Conservation (phyloP, 35 echinoderm and acorn worm genomes). For the Lytechinus pictus region DNA sequence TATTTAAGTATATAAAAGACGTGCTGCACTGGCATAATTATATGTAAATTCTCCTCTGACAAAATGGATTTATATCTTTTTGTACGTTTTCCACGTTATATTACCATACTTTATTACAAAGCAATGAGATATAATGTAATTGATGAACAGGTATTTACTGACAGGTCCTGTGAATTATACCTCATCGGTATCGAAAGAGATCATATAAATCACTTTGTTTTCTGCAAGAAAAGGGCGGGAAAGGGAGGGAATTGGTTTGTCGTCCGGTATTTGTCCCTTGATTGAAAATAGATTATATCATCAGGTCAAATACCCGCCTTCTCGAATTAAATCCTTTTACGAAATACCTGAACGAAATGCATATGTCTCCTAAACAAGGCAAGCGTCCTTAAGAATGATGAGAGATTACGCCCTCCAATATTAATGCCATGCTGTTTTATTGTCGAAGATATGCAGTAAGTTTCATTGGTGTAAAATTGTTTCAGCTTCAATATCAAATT, state of each 20-base stretch:
- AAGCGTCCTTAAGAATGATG: neutral
- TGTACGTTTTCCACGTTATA: neutral
- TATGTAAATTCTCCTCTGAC: neutral
- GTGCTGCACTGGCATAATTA: no score
- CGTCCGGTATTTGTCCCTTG: neutral
- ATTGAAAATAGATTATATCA: conserved; percentile 7
- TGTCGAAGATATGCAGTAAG: neutral
- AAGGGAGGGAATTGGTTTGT: neutral
- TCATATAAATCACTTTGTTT: neutral
- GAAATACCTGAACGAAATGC: neutral
- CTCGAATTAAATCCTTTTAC: neutral
- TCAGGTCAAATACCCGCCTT: neutral
- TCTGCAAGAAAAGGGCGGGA: neutral
- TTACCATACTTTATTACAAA: neutral
- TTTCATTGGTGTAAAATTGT: no score
- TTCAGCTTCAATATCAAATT: no score
- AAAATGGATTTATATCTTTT: neutral
- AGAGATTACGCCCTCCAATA: neutral
- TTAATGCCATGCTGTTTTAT: neutral
- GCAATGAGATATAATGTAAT: neutral
- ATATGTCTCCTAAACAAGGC: neutral
- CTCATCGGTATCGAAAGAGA: neutral
- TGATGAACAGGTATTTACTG: neutral
- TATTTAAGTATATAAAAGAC: no score
- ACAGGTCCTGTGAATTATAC: neutral